Percentiles rank a stretch among this genome's conserved stretches.
phyloP scores from a whole-genome alignment of 1,140 invertebrate species.

The Acromyrmex echinatior region DNA sequence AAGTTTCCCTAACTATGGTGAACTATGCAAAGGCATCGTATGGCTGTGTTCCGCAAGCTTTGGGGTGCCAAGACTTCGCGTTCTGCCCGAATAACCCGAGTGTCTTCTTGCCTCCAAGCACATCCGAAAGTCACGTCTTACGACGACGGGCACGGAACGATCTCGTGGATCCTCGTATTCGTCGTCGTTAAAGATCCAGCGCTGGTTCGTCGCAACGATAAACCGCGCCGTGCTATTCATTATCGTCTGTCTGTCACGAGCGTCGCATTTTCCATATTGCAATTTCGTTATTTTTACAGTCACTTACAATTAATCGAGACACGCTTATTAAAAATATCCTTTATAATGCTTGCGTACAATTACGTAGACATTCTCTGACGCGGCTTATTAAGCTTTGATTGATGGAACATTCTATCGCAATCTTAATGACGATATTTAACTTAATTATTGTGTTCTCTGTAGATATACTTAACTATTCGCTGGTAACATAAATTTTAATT shows the following conservation, averaged over 20 bases:
- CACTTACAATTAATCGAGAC: neutral
- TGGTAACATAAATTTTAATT: too few species aligned
- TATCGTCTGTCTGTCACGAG: slow-evolving; percentile 29
- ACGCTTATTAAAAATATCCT: neutral
- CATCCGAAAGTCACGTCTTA: slow-evolving; percentile 62
- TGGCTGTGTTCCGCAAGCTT: slow-evolving; percentile 50
- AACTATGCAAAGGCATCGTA: slow-evolving; percentile 74
- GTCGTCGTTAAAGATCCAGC: slow-evolving; percentile 24
- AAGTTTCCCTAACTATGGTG: slow-evolving; percentile 76
- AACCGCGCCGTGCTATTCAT: slow-evolving; percentile 30
- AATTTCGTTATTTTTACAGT: slow-evolving; percentile 5
- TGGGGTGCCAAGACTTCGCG: slow-evolving; percentile 58
- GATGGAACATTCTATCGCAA: neutral
- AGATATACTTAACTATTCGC: neutral
- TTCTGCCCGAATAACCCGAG: slow-evolving; percentile 59
- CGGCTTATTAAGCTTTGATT: neutral
- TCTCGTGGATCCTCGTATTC: slow-evolving; percentile 26
- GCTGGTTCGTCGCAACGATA: slow-evolving; percentile 23
- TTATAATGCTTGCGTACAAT: neutral
- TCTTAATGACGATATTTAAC: neutral
- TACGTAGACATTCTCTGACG: neutral
- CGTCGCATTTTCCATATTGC: slow-evolving; percentile 9
- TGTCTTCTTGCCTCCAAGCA: slow-evolving; percentile 59
- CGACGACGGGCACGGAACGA: slow-evolving; percentile 11
- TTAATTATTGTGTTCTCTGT: neutral